Evolutionary conservation across 2,113 vertebrate genomes (phyloP).

Genomic region (Petromus typicus): DNA sequence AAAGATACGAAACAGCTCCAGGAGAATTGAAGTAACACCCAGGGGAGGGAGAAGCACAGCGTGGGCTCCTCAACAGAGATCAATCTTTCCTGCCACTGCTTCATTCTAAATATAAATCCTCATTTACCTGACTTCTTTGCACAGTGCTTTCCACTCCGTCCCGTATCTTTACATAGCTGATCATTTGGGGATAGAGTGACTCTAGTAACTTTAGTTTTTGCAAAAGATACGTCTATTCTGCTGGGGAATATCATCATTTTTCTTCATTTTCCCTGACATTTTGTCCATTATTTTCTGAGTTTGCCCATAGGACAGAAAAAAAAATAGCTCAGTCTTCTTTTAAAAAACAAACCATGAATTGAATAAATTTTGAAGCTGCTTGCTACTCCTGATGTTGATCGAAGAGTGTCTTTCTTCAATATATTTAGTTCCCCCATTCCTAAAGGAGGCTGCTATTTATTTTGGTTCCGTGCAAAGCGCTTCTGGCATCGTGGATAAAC

Average conservation of each 20-base stretch:
- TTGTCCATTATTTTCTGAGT: conserved; percentile 77
- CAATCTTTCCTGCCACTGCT: conserved; percentile 22
- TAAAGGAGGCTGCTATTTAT: conserved; percentile 69
- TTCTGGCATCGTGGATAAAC: conserved; percentile 12
- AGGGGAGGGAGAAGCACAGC: background rate
- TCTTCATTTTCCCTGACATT: conserved; percentile 78
- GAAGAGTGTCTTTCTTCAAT: conserved; percentile 23
- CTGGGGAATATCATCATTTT: conserved; percentile 71
- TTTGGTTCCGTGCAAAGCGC: conserved; percentile 53
- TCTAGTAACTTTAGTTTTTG: conserved; percentile 71
- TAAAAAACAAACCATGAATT: conserved; percentile 65
- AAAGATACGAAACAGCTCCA: conserved; percentile 6
- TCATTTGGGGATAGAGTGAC: conserved; percentile 45
- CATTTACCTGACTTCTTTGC: conserved; percentile 36
- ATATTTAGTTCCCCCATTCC: conserved; percentile 57
- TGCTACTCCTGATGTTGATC: background rate
- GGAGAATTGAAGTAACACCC: conserved; percentile 13
- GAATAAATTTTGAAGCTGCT: conserved; percentile 76
- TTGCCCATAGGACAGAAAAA: conserved; percentile 77
- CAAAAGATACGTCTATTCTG: conserved; percentile 74
- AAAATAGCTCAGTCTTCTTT: conserved; percentile 78
- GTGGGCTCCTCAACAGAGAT: background rate
- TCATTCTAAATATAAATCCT: conserved; percentile 64
- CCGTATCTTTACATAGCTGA: background rate
- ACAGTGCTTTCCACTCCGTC: conserved; percentile 6